A percentile compares a stretch with the other conserved stretches of the same genome.
phyloP scores from a whole-genome alignment of 2,888 invertebrate genomes.

The Monochamus alternatus region DNA sequence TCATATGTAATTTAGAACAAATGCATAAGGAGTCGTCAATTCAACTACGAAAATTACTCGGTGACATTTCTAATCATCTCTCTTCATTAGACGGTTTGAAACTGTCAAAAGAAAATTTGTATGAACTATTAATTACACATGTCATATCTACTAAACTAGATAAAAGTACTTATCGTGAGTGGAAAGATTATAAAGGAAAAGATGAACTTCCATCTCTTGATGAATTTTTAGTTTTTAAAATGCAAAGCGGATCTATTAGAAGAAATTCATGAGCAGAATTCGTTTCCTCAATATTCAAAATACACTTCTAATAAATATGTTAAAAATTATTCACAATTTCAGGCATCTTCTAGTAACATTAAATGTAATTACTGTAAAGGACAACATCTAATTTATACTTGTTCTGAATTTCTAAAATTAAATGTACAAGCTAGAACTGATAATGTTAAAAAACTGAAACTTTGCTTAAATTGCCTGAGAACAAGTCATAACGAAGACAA shows the following conservation, averaged over 20 bases:
- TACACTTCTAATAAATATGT: not conserved
- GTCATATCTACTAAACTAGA: not conserved
- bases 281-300: not conserved
- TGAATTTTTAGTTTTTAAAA: not conserved
- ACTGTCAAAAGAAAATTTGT: not conserved
- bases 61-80: not conserved
- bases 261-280: not conserved
- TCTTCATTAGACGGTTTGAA: not conserved
- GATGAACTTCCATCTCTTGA: not conserved
- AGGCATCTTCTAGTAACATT: not conserved
- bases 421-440: not conserved
- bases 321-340: not conserved
- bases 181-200: not conserved
- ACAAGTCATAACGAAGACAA: not conserved
- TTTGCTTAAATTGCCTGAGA: not conserved
- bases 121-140: not conserved
- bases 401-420: not conserved
- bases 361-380: not conserved
- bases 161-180: not conserved
- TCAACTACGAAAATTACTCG: not conserved
- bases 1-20: not conserved
- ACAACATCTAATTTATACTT: not conserved
- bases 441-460: not conserved
- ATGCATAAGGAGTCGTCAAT: not conserved
- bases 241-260: not conserved